Conservation (phyloP, 2,113 vertebrate genomes). For the Blennius ocellaris region DNA sequence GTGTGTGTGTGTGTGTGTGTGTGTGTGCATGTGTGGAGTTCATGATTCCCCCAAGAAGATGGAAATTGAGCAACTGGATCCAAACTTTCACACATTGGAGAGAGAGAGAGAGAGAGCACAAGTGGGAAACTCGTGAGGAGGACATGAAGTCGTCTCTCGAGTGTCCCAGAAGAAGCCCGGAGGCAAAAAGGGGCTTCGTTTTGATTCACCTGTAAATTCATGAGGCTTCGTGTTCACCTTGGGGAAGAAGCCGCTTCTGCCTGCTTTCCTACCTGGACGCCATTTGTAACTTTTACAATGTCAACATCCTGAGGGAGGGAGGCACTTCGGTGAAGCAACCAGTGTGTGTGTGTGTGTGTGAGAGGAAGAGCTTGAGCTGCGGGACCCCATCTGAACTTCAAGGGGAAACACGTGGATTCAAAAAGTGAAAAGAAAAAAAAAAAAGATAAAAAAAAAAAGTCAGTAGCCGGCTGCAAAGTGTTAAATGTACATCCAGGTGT, state of each 20-base stretch:
- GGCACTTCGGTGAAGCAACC: constrained; percentile 1
- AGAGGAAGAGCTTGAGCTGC: constrained; percentile 2
- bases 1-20: constrained; percentile 41
- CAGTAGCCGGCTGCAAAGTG: constrained; percentile 63
- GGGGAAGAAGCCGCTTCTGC: constrained; percentile 21
- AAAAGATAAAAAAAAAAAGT: constrained; percentile 12
- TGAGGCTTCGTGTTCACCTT: constrained; percentile 35
- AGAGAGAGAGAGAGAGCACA: neutral
- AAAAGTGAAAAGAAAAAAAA: constrained; percentile 18
- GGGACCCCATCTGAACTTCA: constrained; percentile 38
- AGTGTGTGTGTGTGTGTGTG: neutral
- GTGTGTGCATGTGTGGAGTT: constrained; percentile 40
- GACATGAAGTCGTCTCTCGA: constrained; percentile 29
- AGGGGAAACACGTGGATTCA: constrained; percentile 22
- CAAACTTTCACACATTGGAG: constrained; percentile 26
- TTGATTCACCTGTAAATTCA: constrained; percentile 57
- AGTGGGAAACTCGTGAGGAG: constrained; percentile 22
- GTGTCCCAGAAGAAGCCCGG: constrained; percentile 23
- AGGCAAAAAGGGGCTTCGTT: constrained; percentile 30
- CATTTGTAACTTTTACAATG: constrained; percentile 51
- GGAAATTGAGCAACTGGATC: constrained; percentile 28
- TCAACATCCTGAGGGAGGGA: constrained; percentile 27
- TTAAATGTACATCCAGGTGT: constrained; percentile 70
- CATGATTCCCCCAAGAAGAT: constrained; percentile 34
- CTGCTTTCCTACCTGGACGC: constrained; percentile 29